These are phyloP conservation scores for Peromyscus californicus DNA, from an alignment of 2,113 vertebrate genomes.

Conservation along the genomic window DNA sequence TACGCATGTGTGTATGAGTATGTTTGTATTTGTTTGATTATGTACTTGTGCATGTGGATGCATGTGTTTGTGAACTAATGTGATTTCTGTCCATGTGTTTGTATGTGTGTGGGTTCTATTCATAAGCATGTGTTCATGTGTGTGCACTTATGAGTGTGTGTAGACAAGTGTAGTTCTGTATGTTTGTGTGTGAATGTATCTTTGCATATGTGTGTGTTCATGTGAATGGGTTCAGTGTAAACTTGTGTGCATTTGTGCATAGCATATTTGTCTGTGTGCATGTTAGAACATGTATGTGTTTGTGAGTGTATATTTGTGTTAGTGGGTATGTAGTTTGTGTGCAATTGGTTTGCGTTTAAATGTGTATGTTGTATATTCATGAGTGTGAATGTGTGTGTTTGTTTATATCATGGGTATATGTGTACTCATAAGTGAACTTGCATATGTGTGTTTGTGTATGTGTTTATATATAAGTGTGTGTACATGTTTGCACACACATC, in stretches of 20 bases:
- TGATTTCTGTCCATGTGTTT: background rate
- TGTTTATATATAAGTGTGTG: background rate
- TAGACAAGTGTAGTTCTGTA: background rate
- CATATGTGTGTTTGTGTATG: background rate
- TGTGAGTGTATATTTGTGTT: background rate
- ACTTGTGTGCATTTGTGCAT: background rate
- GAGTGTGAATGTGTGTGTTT: background rate
- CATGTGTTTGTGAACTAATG: background rate
- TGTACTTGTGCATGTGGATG: background rate
- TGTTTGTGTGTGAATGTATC: too few relatives aligned
- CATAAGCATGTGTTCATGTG: background rate
- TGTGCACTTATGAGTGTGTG: background rate
- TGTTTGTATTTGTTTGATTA: background rate
- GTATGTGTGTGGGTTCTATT: background rate
- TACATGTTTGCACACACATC: background rate
- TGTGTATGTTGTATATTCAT: background rate
- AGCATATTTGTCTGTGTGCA: background rate
- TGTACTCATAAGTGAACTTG: background rate
- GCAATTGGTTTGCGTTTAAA: background rate
- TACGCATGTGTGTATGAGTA: too few relatives aligned
- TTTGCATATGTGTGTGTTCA: background rate
- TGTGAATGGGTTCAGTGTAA: too few relatives aligned
- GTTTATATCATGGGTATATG: background rate
- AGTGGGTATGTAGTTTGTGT: too few relatives aligned
- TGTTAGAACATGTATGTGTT: background rate